Percentiles rank a stretch among this genome's conserved stretches.
Conservation (phyloP, 2,113 vertebrate genomes). For the Gobio gobio region DNA sequence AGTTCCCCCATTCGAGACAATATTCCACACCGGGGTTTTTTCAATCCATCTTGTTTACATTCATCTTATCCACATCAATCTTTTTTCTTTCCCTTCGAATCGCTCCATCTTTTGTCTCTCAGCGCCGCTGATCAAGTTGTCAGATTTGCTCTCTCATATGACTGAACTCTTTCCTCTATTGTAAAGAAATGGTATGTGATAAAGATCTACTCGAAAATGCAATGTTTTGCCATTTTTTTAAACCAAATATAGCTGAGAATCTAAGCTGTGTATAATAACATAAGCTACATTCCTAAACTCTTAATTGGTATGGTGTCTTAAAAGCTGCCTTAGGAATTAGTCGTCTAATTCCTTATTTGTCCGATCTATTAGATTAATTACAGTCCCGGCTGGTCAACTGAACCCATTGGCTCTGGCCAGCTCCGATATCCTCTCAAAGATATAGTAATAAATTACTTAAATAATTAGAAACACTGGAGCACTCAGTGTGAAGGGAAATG, state of each 20-base stretch:
- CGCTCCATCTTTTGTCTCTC: slow-evolving; percentile 29
- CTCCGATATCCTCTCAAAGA: not conserved
- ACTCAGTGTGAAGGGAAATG: not conserved
- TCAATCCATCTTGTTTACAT: slow-evolving; percentile 54
- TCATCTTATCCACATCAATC: slow-evolving; percentile 68
- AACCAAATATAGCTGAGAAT: not conserved
- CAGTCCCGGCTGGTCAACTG: not conserved
- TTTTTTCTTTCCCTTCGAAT: slow-evolving; percentile 57
- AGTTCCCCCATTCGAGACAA: slow-evolving; percentile 63
- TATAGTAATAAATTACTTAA: not conserved
- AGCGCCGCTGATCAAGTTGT: slow-evolving; percentile 26
- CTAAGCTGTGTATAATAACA: not conserved
- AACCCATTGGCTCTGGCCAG: not conserved
- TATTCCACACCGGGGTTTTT: slow-evolving; percentile 57
- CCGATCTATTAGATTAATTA: not conserved
- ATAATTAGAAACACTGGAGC: not conserved
- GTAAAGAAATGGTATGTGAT: not conserved
- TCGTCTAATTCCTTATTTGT: not conserved
- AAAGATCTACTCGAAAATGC: not conserved
- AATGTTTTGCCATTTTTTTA: not conserved
- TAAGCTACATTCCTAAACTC: not conserved
- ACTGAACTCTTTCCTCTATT: slow-evolving; percentile 33
- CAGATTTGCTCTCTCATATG: slow-evolving; percentile 31
- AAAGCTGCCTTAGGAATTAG: not conserved
- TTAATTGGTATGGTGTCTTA: not conserved